Percentiles rank a stretch among this genome's conserved stretches.
Conservation (phyloP, 1,140 invertebrate genomes). For the Limonius californicus region DNA sequence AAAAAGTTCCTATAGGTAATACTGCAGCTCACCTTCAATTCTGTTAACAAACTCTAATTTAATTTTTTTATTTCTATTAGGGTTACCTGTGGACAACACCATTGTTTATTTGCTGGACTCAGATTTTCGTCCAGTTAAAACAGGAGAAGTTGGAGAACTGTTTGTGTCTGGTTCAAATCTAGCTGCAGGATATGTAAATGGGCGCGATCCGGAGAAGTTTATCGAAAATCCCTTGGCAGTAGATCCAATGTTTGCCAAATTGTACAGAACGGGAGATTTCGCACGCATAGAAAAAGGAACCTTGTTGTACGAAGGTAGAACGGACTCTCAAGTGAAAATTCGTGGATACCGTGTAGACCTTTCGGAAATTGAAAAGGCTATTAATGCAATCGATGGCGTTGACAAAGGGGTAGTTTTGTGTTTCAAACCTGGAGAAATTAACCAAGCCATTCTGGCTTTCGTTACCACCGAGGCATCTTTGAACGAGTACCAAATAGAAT, state of each 20-base stretch:
- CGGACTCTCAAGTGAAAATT: slow-evolving; percentile 84
- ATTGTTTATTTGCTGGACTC: slow-evolving; percentile 73
- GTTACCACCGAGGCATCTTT: slow-evolving; percentile 57
- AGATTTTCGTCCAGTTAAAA: slow-evolving; percentile 61
- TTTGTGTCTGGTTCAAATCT: slow-evolving; percentile 75
- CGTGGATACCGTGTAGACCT: slow-evolving; percentile 80
- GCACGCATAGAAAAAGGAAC: slow-evolving; percentile 67
- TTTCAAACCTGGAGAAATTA: slow-evolving; percentile 69
- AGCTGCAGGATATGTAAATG: slow-evolving; percentile 73
- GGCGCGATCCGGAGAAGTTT: slow-evolving; percentile 67
- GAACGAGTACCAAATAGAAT: slow-evolving; percentile 61
- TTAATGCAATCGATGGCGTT: slow-evolving; percentile 54
- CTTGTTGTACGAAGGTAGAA: slow-evolving; percentile 74
- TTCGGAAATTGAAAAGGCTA: slow-evolving; percentile 73
- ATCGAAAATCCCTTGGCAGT: slow-evolving; percentile 65
- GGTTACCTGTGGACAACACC: slow-evolving; percentile 71
- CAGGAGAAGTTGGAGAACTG: slow-evolving; percentile 73
- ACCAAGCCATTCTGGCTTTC: slow-evolving; percentile 70
- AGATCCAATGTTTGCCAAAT: slow-evolving; percentile 50
- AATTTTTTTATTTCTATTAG: background rate
- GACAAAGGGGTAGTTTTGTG: slow-evolving; percentile 72
- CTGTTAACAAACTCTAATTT: background rate
- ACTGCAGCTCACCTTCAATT: too few species aligned
- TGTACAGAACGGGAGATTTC: slow-evolving; percentile 83
- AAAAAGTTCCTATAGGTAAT: slow-evolving; percentile 78